Percentiles rank a stretch among this genome's conserved stretches.
These are phyloP conservation scores for Eulithis testata DNA, from an alignment of 2,888 invertebrate species.

Conservation along the genomic window DNA sequence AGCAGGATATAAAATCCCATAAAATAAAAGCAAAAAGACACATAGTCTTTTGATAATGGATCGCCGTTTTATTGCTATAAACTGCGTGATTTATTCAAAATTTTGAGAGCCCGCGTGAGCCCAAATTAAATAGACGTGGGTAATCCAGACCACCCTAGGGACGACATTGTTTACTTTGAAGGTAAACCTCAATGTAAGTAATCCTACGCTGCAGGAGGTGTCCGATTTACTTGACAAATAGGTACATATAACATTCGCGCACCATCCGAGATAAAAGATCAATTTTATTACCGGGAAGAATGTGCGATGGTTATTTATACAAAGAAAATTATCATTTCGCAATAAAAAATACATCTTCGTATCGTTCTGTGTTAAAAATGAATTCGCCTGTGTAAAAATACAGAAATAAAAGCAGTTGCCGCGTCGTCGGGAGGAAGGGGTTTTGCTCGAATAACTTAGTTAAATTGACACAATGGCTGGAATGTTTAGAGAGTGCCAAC, in stretches of 20 bases:
- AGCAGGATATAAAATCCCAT: constrained; percentile 46
- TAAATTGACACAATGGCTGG: constrained; percentile 43
- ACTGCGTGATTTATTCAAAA: constrained; percentile 53
- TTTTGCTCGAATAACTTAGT: constrained; percentile 51
- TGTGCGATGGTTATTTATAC: constrained; percentile 72
- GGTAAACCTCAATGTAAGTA: constrained; percentile 56
- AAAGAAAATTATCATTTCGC: constrained; percentile 69
- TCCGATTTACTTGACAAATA: constrained; percentile 68
- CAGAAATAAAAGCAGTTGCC: constrained; percentile 41
- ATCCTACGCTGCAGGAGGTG: constrained; percentile 60
- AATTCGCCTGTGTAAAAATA: constrained; percentile 45
- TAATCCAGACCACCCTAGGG: constrained; percentile 54
- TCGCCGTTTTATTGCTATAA: constrained; percentile 57
- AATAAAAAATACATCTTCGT: constrained; percentile 64
- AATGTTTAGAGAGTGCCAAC: constrained; percentile 37
- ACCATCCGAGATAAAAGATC: constrained; percentile 64
- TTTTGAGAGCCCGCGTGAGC: constrained; percentile 56
- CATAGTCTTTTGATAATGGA: constrained; percentile 38
- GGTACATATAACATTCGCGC: constrained; percentile 63
- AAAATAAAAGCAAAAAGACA: constrained; percentile 27
- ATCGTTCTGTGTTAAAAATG: constrained; percentile 56
- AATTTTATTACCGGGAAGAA: constrained; percentile 67
- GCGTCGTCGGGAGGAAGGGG: constrained; percentile 46
- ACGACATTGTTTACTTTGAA: constrained; percentile 61
- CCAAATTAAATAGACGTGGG: constrained; percentile 47